These are phyloP conservation scores for Leptosomus discolor DNA, from an alignment of 2,113 vertebrate genomes.

Conservation along the genomic window DNA sequence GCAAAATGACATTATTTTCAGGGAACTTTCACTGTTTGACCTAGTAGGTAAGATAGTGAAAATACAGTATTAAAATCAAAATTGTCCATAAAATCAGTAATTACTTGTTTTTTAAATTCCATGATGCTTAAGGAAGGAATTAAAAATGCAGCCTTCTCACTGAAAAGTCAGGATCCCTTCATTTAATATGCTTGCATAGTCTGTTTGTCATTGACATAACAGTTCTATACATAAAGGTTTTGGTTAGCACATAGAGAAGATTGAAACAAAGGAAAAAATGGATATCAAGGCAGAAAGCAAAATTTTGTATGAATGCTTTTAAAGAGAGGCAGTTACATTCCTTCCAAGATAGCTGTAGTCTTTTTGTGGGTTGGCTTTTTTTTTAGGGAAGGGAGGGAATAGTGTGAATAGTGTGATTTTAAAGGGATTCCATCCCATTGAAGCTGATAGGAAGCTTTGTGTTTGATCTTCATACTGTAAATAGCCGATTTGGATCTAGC, in stretches of 20 bases:
- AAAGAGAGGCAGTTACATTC: not conserved
- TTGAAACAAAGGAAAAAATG: not conserved
- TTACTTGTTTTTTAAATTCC: not conserved
- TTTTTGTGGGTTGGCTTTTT: not conserved
- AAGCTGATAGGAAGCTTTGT: not conserved
- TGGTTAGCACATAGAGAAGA: not conserved
- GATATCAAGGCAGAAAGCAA: not conserved
- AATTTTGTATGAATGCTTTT: not conserved
- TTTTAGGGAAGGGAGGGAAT: not conserved
- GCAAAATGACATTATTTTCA: not conserved
- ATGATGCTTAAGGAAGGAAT: not conserved
- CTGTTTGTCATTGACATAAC: not conserved
- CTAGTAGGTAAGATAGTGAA: not conserved
- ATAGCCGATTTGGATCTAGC: not conserved
- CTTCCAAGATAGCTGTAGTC: not conserved
- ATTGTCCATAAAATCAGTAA: not conserved
- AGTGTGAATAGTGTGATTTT: not conserved
- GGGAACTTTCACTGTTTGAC: not conserved
- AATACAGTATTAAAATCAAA: not conserved
- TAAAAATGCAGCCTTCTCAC: not conserved
- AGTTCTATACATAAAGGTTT: not conserved
- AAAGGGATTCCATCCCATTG: not conserved
- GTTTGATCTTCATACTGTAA: not conserved
- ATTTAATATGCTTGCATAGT: not conserved
- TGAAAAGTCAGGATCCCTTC: not conserved